phyloP scores from a whole-genome alignment of 2,113 vertebrate species.

The Urocolius indicus region DNA sequence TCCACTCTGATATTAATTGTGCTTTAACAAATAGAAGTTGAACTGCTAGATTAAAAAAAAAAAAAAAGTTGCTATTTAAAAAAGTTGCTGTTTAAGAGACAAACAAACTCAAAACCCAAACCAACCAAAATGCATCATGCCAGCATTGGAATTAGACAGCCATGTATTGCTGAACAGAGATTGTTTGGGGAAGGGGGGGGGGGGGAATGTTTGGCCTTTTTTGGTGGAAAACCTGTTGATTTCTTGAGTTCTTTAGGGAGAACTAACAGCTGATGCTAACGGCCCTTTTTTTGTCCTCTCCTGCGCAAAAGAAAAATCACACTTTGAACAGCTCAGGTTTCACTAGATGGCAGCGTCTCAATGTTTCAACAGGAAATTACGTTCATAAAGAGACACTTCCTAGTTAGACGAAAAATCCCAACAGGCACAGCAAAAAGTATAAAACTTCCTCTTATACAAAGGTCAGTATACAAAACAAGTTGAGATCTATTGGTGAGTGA shows the following conservation, averaged over 20 bases:
- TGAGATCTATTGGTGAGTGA: not conserved
- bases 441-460: conserved; percentile 10
- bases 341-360: conserved; percentile 71
- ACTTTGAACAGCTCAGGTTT: not conserved
- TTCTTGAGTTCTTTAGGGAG: not conserved
- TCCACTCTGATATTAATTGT: not conserved
- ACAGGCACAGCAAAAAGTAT: not conserved
- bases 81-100: not conserved
- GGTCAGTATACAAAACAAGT: not conserved
- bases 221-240: not conserved
- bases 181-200: not conserved
- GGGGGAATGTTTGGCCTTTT: not conserved
- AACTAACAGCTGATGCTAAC: not conserved
- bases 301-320: not conserved
- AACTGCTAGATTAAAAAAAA: not conserved
- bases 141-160: not conserved
- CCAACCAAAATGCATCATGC: rapidly evolving
- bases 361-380: not conserved
- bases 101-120: too few relatives aligned
- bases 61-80: not conserved
- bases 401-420: conserved; percentile 67
- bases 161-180: not conserved
- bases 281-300: not conserved
- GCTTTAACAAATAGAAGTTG: not conserved
- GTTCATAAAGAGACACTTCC: rapidly evolving